A percentile compares a stretch with the other conserved stretches of the same genome.
Evolutionary conservation across 64 coral and sea anemone species (phyloP).

Genomic region (Pocillopora damicornis): DNA sequence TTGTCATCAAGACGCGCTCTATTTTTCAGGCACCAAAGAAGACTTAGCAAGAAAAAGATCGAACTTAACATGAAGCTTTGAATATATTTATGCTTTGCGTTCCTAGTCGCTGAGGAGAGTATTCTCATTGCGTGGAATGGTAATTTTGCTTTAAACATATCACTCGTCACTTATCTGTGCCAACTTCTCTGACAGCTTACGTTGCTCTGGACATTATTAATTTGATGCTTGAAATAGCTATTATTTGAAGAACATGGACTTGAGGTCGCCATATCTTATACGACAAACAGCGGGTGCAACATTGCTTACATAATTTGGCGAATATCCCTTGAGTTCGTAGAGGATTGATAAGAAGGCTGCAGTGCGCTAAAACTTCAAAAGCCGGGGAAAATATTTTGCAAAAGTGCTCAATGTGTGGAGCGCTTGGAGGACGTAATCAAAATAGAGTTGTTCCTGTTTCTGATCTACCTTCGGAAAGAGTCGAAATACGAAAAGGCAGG

Average conservation of each 20-base stretch:
- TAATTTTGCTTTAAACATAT: background rate
- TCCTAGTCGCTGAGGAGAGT: background rate
- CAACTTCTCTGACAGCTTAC: background rate
- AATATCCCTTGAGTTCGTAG: too few relatives aligned
- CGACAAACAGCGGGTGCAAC: background rate
- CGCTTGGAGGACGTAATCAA: conserved; percentile 9
- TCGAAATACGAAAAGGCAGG: conserved; percentile 67
- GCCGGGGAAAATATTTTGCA: background rate
- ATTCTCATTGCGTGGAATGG: background rate
- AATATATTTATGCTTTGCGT: background rate
- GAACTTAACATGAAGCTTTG: background rate
- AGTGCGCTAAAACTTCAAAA: too few relatives aligned
- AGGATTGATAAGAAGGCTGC: too few relatives aligned
- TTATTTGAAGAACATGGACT: background rate
- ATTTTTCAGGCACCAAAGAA: background rate
- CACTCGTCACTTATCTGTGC: background rate
- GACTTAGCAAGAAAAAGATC: background rate
- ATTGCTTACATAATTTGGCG: background rate
- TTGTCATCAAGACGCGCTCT: background rate
- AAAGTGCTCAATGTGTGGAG: conserved; percentile 15
- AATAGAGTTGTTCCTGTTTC: conserved; percentile 64
- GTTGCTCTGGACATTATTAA: background rate
- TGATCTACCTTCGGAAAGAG: conserved; percentile 45
- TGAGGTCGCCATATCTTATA: background rate
- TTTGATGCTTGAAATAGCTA: background rate